Percentiles rank a stretch among this genome's conserved stretches.
These are phyloP conservation scores for Ethmia dodecea DNA, from an alignment of 2,888 invertebrate genomes.

Conservation along the genomic window DNA sequence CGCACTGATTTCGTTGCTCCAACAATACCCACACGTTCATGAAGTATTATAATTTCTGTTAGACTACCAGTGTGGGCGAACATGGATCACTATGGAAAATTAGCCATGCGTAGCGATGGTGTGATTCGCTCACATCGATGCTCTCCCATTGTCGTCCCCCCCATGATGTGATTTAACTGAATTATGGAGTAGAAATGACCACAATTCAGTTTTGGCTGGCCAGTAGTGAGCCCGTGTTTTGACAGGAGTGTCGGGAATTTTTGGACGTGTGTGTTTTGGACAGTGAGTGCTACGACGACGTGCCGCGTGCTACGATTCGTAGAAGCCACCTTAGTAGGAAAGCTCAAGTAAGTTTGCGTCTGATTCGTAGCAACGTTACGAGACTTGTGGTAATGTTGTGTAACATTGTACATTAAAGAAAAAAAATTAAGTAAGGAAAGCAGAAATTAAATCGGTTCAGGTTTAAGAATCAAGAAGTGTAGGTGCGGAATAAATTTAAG, in stretches of 20 bases:
- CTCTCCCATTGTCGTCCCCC: slow-evolving; percentile 73
- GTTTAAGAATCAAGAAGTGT: too few relatives aligned
- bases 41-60: slow-evolving; percentile 53
- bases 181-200: slow-evolving; percentile 69
- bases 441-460: too few relatives aligned
- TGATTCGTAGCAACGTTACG: slow-evolving; percentile 7
- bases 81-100: slow-evolving; percentile 58
- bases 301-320: slow-evolving; percentile 45
- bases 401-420: too few relatives aligned
- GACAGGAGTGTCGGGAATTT: slow-evolving; percentile 9
- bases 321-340: slow-evolving; percentile 35
- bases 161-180: slow-evolving; percentile 73
- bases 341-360: slow-evolving; percentile 49
- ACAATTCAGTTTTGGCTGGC: slow-evolving; percentile 68
- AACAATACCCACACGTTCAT: slow-evolving; percentile 41
- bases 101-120: slow-evolving; percentile 71
- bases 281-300: slow-evolving; percentile 44
- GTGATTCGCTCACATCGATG: slow-evolving; percentile 75
- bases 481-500: too few relatives aligned
- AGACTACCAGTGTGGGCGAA: slow-evolving; percentile 51
- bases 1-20: slow-evolving; percentile 32
- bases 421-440: too few relatives aligned
- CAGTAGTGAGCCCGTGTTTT: slow-evolving; percentile 50
- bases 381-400: too few relatives aligned
- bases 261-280: slow-evolving; percentile 33